Evolutionary conservation across 1,140 invertebrate species (phyloP), one percentile per base, ranked within the genome.

Genomic region (Pseudomyrmex flavicornis): DNA sequence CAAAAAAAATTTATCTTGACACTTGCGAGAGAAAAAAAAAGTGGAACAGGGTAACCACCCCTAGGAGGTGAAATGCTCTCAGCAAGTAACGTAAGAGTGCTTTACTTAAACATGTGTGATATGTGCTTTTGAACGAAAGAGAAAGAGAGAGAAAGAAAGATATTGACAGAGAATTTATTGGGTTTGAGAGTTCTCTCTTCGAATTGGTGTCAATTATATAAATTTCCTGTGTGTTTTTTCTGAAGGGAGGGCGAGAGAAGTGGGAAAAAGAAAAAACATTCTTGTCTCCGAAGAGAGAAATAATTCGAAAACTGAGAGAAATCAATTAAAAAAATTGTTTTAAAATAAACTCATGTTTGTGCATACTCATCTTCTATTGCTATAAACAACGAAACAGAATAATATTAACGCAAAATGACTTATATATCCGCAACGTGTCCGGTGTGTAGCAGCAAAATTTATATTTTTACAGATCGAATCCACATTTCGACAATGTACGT

Each of bases 391-490:
- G 35, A 35, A 35, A 7, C 35, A 35, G 7, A 35, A 35, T 5
- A 35, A 35, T 35, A 35, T 35, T 7, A 35, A 35, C 35, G 35
- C 35, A 35, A 35, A 35, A 35, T 5, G 35, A 35, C 0, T 35
- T 35, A 0, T 26, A 35, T 7, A 35, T 35, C 5, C 35, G 35
- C 35, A 35, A 35, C 35, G 35, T 35, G 35, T 35, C 0, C 35
- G 35, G 4, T 35, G 7, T 35, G 35, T 35, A 52, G 13, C 50
- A 52, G 13, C 50, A 15, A n/a, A 68, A 68, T 2, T 73, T 61
- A 2, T 13, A 35, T 7, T 61, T 54, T 82, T 68, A 17, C 80
- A 90, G 89, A 90, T 85, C 84, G 79, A 74, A 66, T 15, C 56
- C 54, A 22, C 17, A 54, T n/a, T 62, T 44, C 17, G 52, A 74